Evolutionary conservation across 2,797 vertebrate species (phyloP).

Genomic region (Otolemur crassicaudatus): DNA sequence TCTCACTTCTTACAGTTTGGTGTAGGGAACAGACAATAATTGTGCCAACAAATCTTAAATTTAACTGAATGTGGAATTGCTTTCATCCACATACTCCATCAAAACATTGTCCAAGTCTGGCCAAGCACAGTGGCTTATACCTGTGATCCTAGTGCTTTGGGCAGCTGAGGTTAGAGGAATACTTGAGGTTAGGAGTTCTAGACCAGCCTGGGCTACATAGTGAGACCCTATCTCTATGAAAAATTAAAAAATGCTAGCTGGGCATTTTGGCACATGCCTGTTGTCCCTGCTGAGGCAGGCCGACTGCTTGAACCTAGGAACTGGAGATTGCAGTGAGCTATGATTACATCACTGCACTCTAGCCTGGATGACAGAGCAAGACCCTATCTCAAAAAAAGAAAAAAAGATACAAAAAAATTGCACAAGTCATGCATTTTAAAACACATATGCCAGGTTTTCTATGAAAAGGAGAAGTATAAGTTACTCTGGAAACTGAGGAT

Average conservation of each 20-base stretch:
- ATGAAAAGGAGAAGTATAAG: neutral
- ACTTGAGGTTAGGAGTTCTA: neutral
- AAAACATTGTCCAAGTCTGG: neutral
- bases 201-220: neutral
- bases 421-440: neutral
- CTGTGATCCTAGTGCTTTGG: neutral
- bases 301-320: neutral
- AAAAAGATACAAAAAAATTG: neutral
- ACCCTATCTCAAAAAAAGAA: neutral
- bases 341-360: neutral
- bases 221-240: neutral
- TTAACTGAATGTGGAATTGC: neutral
- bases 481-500: neutral
- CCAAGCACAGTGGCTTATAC: neutral
- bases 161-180: neutral
- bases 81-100: constrained; percentile 34
- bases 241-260: neutral
- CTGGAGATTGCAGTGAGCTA: neutral
- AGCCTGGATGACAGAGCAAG: neutral
- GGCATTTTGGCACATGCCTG: neutral
- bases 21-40: neutral
- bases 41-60: neutral
- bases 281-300: neutral
- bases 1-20: neutral
- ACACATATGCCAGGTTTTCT: neutral